Percentiles rank a stretch among this genome's conserved stretches.
These are phyloP conservation scores for Agrotis segetum DNA, from an alignment of 2,888 invertebrate genomes.

Conservation along the genomic window DNA sequence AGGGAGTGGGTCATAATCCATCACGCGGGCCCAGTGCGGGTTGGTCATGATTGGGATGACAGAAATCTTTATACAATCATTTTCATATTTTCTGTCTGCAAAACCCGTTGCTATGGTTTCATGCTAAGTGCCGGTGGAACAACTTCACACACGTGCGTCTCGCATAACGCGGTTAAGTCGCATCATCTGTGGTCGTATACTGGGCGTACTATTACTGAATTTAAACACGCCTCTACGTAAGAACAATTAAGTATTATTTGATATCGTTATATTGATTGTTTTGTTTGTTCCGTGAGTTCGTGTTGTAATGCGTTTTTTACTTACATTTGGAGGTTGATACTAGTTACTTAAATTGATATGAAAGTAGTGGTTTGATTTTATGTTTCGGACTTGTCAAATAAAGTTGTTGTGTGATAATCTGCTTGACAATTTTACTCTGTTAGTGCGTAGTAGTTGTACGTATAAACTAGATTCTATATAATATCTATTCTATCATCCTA, in stretches of 20 bases:
- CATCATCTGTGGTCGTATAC: not conserved
- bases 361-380: slow-evolving; percentile 15
- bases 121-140: no score
- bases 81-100: no score
- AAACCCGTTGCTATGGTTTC: no score
- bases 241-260: slow-evolving; percentile 55
- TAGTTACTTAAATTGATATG: slow-evolving; percentile 9
- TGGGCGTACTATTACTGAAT: slow-evolving; percentile 32
- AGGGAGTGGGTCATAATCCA: no score
- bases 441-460: no score
- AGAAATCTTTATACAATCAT: no score
- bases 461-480: no score
- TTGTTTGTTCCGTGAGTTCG: slow-evolving; percentile 29
- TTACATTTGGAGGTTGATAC: slow-evolving; percentile 6
- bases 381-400: slow-evolving; percentile 13
- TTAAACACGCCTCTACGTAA: slow-evolving; percentile 45
- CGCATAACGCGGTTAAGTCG: not conserved
- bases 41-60: no score
- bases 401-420: not conserved
- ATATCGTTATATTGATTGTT: slow-evolving; percentile 42
- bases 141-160: no score
- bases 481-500: no score
- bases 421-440: not conserved
- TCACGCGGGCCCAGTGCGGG: no score
- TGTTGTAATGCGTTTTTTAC: slow-evolving; percentile 30